Conservation (phyloP, 2,113 vertebrate genomes). For the Atlantisia rogersi region DNA sequence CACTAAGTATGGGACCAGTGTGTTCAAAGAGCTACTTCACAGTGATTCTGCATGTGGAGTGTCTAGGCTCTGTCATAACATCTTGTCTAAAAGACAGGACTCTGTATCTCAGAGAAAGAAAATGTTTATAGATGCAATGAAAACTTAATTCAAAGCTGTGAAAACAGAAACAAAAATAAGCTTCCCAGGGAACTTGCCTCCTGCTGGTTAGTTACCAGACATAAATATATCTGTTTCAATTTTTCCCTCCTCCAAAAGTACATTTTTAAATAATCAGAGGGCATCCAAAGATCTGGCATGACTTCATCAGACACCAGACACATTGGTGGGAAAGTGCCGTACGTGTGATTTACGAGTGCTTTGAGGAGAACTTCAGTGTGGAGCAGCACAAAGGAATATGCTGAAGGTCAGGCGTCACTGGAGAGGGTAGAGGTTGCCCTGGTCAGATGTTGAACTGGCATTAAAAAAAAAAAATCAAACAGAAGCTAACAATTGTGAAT, state of each 20-base stretch:
- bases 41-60: neutral
- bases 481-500: constrained; percentile 41
- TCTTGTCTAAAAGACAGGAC: neutral
- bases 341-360: neutral
- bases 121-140: neutral
- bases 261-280: neutral
- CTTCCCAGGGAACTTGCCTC: constrained; percentile 30
- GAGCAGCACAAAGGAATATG: neutral
- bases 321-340: neutral
- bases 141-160: constrained; percentile 28
- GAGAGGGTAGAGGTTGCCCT: neutral
- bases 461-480: neutral
- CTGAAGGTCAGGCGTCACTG: neutral
- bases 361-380: neutral
- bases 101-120: neutral
- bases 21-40: neutral
- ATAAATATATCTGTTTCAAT: neutral
- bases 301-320: neutral
- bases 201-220: neutral
- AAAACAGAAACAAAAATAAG: constrained; percentile 18
- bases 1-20: neutral
- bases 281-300: neutral
- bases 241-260: neutral
- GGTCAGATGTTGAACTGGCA: neutral
- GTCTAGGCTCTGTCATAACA: neutral